Conservation (phyloP, 1,140 invertebrate species). For the Drosophila miranda region DNA sequence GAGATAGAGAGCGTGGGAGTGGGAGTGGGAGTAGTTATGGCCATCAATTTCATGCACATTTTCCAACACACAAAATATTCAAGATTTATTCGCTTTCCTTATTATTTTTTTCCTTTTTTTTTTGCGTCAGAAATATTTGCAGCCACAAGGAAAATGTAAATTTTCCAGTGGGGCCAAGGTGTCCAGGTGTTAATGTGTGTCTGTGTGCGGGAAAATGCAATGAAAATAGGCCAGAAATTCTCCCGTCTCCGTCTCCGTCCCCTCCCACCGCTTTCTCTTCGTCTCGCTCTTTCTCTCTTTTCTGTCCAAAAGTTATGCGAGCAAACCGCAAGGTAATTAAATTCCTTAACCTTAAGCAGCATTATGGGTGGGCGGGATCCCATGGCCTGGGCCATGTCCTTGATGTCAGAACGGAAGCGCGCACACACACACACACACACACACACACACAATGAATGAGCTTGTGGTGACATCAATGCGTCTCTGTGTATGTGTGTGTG, state of each 20-base stretch:
- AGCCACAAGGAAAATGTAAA: constrained; percentile 25
- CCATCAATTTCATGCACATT: neutral
- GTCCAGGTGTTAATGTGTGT: constrained; percentile 34
- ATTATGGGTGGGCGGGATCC: constrained; percentile 31
- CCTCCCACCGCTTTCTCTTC: constrained; percentile 12
- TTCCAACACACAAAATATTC: constrained; percentile 13
- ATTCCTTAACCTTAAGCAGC: constrained; percentile 67
- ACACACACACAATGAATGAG: constrained; percentile 58
- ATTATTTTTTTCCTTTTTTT: neutral
- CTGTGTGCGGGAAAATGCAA: constrained; percentile 27
- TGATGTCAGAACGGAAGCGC: constrained; percentile 34
- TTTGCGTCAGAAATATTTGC: constrained; percentile 29
- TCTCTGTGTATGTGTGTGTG: constrained; percentile 39
- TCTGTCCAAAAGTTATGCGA: constrained; percentile 53
- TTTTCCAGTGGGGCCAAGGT: constrained; percentile 8
- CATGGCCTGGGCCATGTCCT: constrained; percentile 23
- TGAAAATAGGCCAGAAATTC: constrained; percentile 47
- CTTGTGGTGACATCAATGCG: constrained; percentile 52
- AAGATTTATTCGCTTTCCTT: constrained; percentile 29
- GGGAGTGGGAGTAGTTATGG: neutral
- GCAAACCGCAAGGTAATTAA: constrained; percentile 68
- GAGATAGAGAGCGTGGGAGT: too few relatives aligned
- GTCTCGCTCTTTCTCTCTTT: constrained; percentile 15
- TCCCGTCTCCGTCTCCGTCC: constrained; percentile 20
- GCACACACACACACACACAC: constrained; percentile 39